phyloP scores from a whole-genome alignment of 92 coral and sea anemone species.

The Blastomussa wellsi region DNA sequence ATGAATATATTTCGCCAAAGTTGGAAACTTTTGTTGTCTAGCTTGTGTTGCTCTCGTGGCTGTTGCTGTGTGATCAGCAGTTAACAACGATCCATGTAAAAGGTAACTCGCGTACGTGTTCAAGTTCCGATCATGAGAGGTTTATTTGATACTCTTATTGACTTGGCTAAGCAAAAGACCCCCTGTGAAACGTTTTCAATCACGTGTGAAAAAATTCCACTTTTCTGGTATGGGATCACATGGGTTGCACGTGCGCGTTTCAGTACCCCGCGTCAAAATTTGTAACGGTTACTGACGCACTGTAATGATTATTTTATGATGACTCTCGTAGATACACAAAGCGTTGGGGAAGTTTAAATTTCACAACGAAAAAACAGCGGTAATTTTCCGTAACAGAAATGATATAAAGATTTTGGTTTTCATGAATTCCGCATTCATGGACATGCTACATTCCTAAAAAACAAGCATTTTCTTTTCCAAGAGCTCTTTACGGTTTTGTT shows the following conservation, averaged over 20 bases:
- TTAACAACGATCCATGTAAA: neutral
- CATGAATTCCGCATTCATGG: neutral
- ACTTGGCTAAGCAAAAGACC: neutral
- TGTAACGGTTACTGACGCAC: too few species aligned
- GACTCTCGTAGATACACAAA: too few species aligned
- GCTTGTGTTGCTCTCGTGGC: neutral
- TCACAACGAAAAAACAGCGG: neutral
- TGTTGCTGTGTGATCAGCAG: neutral
- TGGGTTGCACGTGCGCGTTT: too few species aligned
- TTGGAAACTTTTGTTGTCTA: slow-evolving; percentile 27
- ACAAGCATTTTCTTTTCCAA: neutral
- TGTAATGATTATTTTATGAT: too few species aligned
- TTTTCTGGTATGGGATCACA: too few species aligned
- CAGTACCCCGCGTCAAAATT: too few species aligned
- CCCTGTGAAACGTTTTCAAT: neutral
- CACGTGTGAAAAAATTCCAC: neutral
- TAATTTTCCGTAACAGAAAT: neutral
- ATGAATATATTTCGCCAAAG: slow-evolving; percentile 9
- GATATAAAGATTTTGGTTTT: neutral
- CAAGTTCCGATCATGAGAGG: neutral
- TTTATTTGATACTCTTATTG: neutral
- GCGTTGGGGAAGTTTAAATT: neutral
- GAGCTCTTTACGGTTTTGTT: neutral
- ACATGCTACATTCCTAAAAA: neutral
- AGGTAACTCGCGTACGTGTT: neutral